A percentile compares a stretch with the other conserved stretches of the same genome.
Evolutionary conservation across 64 coral and sea anemone species (phyloP).

Genomic region (Cladopsammia gracilis): DNA sequence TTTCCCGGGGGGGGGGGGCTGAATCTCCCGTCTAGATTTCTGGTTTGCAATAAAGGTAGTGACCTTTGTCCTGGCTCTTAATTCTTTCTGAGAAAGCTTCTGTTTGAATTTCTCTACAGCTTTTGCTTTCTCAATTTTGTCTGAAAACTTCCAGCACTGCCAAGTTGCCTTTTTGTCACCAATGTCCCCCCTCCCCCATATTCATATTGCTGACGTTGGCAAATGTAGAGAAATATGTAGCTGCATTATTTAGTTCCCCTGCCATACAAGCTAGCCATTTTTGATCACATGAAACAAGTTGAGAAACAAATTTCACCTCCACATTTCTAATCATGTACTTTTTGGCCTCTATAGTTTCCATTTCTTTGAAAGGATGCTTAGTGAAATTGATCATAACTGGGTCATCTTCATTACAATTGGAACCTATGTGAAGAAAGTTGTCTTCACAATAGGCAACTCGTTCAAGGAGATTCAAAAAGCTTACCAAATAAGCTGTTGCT

Average conservation of each 20-base stretch:
- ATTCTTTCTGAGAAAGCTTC: constrained; percentile 50
- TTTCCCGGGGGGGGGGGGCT: constrained; percentile 19
- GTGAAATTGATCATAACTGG: constrained; percentile 52
- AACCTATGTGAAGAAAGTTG: constrained; percentile 59
- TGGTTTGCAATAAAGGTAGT: constrained; percentile 59
- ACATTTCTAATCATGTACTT: constrained; percentile 2
- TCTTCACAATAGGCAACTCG: constrained; percentile 67
- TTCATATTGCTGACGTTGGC: constrained; percentile 54
- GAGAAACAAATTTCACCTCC: constrained; percentile 29
- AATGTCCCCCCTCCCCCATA: constrained; percentile 8
- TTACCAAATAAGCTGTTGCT: constrained; percentile 68
- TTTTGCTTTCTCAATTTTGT: constrained; percentile 11
- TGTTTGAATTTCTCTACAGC: constrained; percentile 53
- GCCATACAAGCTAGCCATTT: constrained; percentile 68
- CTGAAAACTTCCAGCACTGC: constrained; percentile 41
- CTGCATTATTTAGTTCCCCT: constrained; percentile 75
- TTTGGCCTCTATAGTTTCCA: constrained; percentile 46
- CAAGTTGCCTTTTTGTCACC: constrained; percentile 39
- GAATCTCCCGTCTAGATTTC: constrained; percentile 63
- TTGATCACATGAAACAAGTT: constrained; percentile 49
- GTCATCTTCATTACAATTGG: constrained; percentile 75
- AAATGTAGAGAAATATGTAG: constrained; percentile 65
- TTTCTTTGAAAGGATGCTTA: constrained; percentile 74
- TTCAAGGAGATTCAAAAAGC: constrained; percentile 54
- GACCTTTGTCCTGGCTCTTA: constrained; percentile 55